A percentile compares a stretch with the other conserved stretches of the same genome.
Evolutionary conservation across 2,797 vertebrate species (phyloP).

Genomic region (Jordanella pulchra): DNA sequence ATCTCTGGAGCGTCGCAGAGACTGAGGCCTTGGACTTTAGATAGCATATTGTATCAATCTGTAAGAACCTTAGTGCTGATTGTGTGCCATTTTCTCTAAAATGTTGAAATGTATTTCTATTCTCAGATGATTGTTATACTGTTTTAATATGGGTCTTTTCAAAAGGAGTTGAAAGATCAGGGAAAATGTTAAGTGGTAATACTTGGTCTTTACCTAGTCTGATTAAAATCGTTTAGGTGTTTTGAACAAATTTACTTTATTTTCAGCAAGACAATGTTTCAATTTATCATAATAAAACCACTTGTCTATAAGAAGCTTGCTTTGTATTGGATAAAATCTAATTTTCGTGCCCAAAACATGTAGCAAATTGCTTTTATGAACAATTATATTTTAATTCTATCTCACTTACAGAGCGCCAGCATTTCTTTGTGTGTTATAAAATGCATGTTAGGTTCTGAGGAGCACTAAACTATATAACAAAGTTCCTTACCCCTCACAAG

Average conservation of each 20-base stretch:
- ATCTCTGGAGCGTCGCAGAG: too few relatives aligned
- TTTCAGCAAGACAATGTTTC: background rate
- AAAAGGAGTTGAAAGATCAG: too few relatives aligned
- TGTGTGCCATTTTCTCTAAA: too few relatives aligned
- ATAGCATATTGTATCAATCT: too few relatives aligned
- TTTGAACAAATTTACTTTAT: background rate
- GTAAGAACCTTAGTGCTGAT: too few relatives aligned
- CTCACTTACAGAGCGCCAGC: constrained; percentile 8
- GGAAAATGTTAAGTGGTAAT: too few relatives aligned
- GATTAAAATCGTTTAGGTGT: constrained; percentile 1
- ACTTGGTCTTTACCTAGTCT: background rate
- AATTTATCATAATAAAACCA: constrained; percentile 33
- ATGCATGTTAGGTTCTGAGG: constrained; percentile 23
- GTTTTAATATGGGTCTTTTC: too few relatives aligned
- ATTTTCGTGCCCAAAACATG: constrained; percentile 25
- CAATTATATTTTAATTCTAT: constrained; percentile 20
- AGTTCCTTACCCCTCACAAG: constrained; percentile 21
- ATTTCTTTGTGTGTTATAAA: constrained; percentile 34
- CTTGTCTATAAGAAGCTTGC: constrained; percentile 12
- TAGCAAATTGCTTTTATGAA: constrained; percentile 31
- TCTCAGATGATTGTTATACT: too few relatives aligned
- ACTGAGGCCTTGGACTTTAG: too few relatives aligned
- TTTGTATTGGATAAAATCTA: constrained; percentile 24
- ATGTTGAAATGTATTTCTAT: too few relatives aligned
- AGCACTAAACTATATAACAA: constrained; percentile 13